Conservation (phyloP, 2,888 invertebrate species). For the Falcaria lacertinaria region DNA sequence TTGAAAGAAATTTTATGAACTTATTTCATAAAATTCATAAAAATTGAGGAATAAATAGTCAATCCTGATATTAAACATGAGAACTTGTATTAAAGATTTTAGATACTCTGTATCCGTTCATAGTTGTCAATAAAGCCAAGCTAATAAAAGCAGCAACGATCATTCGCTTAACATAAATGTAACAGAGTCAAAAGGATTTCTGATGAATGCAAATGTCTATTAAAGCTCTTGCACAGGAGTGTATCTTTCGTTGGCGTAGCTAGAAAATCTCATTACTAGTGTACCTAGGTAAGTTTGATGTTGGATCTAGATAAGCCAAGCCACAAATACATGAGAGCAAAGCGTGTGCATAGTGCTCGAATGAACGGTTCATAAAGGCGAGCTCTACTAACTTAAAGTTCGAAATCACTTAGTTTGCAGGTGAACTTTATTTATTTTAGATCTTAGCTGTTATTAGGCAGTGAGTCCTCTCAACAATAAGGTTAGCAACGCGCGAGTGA, state of each 20-base stretch:
- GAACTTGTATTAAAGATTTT: too few species aligned
- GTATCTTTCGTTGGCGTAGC: constrained; percentile 13
- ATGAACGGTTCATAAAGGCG: constrained; percentile 35
- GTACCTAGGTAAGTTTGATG: constrained; percentile 28
- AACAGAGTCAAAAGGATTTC: constrained; percentile 10
- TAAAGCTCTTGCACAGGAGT: constrained; percentile 20
- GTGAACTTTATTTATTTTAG: background rate
- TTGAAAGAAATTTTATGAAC: too few species aligned
- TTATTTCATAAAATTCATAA: too few species aligned
- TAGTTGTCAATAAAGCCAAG: background rate
- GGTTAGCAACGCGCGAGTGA: too few species aligned
- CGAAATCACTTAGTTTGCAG: constrained; percentile 1
- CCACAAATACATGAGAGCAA: constrained; percentile 34
- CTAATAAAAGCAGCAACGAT: constrained; percentile 1
- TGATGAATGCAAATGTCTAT: constrained; percentile 24
- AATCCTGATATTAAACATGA: too few species aligned
- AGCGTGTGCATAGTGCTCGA: constrained; percentile 28
- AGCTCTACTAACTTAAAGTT: constrained; percentile 33
- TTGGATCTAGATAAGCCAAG: constrained; percentile 41
- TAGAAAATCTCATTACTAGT: constrained; percentile 39
- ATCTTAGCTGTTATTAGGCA: too few species aligned
- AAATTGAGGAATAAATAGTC: too few species aligned
- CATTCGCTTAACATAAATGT: constrained; percentile 5
- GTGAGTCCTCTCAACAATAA: too few species aligned
- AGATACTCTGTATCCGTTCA: background rate